A percentile compares a stretch with the other conserved stretches of the same genome.
Conservation (phyloP, 2,888 invertebrate species). For the Drosophila mimetica region DNA sequence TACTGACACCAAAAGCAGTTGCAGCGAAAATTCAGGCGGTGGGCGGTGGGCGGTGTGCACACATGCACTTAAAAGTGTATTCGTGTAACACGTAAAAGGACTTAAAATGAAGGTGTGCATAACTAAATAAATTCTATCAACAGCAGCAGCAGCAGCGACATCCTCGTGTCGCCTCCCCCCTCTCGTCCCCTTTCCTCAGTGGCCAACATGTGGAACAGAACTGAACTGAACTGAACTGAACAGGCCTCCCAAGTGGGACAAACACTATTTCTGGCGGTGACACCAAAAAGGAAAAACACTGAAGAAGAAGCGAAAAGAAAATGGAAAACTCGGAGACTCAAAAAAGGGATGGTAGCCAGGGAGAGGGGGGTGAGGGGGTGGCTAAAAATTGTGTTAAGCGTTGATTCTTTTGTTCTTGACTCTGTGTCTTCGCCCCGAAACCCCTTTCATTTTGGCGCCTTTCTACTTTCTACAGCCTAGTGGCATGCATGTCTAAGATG, state of each 20-base stretch:
- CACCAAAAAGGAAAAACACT: slow-evolving; percentile 25
- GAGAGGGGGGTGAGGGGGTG: background rate
- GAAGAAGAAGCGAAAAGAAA: slow-evolving; percentile 1
- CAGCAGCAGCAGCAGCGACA: slow-evolving; percentile 45
- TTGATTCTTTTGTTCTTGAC: slow-evolving; percentile 77
- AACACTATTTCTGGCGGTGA: slow-evolving; percentile 45
- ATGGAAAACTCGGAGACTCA: slow-evolving; percentile 8
- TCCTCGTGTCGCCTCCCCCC: slow-evolving; percentile 21
- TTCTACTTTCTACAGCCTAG: slow-evolving; percentile 64
- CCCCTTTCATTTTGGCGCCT: slow-evolving; percentile 73
- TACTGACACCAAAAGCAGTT: slow-evolving; percentile 17
- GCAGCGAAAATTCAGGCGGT: slow-evolving; percentile 3
- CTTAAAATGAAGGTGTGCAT: slow-evolving; percentile 79
- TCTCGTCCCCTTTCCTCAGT: slow-evolving; percentile 13
- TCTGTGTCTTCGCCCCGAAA: slow-evolving; percentile 41
- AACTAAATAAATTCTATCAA: slow-evolving; percentile 79
- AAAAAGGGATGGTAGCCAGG: background rate
- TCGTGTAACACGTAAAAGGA: slow-evolving; percentile 74
- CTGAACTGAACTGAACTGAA: slow-evolving; percentile 1
- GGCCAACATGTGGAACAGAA: slow-evolving; percentile 40
- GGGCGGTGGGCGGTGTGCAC: slow-evolving; percentile 11
- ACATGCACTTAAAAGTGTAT: slow-evolving; percentile 54
- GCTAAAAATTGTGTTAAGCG: slow-evolving; percentile 74
- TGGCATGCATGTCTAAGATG: slow-evolving; percentile 69
- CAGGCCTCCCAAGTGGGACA: slow-evolving; percentile 53